Percentiles rank a stretch among this genome's conserved stretches.
These are phyloP conservation scores for Champsocephalus esox DNA, from an alignment of 2,797 vertebrate genomes.

Conservation along the genomic window DNA sequence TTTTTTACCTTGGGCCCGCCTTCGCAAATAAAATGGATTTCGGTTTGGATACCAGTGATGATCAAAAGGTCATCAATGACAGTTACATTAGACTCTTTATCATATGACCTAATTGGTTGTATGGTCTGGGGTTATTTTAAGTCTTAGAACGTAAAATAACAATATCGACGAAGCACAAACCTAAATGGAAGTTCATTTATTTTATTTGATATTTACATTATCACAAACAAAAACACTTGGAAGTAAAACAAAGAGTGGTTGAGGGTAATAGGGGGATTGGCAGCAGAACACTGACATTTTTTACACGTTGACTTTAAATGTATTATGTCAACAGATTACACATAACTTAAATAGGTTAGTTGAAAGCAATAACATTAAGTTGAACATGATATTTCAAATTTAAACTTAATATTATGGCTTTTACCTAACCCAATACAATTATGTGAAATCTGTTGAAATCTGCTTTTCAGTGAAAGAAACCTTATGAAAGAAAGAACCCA, in stretches of 20 bases:
- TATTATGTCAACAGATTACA: no score
- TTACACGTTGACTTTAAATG: no score
- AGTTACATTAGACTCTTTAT: not conserved
- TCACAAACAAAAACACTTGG: conserved; percentile 39
- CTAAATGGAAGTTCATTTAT: conserved; percentile 10
- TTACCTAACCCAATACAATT: no score
- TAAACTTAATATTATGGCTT: no score
- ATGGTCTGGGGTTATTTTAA: not conserved
- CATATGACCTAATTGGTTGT: not conserved
- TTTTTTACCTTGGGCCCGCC: no score
- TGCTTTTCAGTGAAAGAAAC: not conserved
- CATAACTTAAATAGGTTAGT: no score
- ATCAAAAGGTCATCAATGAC: not conserved
- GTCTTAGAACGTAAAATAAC: not conserved
- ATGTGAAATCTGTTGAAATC: no score
- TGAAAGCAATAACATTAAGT: no score
- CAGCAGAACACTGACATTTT: no score
- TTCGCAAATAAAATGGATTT: no score
- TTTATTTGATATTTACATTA: conserved; percentile 42
- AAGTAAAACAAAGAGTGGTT: conserved; percentile 24
- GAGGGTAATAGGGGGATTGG: not conserved
- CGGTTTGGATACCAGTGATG: no score
- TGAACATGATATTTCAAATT: no score
- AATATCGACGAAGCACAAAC: not conserved
- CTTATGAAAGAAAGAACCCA: conserved; percentile 25